Evolutionary conservation across 1,140 invertebrate genomes (phyloP).

Genomic region (Cephus cinctus): DNA sequence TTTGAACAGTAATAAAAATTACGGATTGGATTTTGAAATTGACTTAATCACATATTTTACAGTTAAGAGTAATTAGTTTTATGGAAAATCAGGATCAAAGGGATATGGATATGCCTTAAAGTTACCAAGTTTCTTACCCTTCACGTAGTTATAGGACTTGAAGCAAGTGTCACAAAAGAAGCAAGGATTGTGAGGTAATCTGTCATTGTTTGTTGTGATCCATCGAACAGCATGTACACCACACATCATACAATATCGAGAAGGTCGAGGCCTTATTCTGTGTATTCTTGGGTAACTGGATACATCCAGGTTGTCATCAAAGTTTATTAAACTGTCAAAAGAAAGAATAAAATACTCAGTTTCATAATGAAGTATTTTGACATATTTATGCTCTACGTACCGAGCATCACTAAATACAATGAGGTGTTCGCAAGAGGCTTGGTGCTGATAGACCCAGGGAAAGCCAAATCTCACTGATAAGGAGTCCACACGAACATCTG

Average conservation of each 20-base stretch:
- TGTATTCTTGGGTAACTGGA: slow-evolving; percentile 58
- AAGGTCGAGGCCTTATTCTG: slow-evolving; percentile 44
- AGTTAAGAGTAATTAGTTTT: too few relatives aligned
- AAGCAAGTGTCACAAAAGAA: slow-evolving; percentile 69
- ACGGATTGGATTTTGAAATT: too few relatives aligned
- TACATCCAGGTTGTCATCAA: slow-evolving; percentile 50
- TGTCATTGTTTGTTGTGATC: slow-evolving; percentile 59
- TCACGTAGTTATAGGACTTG: slow-evolving; percentile 63
- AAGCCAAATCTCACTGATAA: slow-evolving; percentile 68
- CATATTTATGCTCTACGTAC: slow-evolving; percentile 34
- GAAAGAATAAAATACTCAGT: slow-evolving; percentile 5
- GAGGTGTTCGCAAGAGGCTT: slow-evolving; percentile 87
- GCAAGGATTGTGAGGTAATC: slow-evolving; percentile 66
- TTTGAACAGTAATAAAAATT: too few relatives aligned
- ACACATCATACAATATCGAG: slow-evolving; percentile 60
- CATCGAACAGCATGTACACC: slow-evolving; percentile 56
- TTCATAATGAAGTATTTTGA: background rate
- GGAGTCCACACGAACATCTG: slow-evolving; percentile 62
- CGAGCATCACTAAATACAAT: slow-evolving; percentile 74
- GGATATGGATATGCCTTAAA: slow-evolving; percentile 52
- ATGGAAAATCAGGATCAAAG: slow-evolving; percentile 22
- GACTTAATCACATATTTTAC: too few relatives aligned
- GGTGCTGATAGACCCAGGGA: slow-evolving; percentile 83
- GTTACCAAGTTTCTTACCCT: slow-evolving; percentile 54
- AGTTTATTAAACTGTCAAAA: slow-evolving; percentile 56